phyloP scores from a whole-genome alignment of 2,113 vertebrate species.

The Petromus typicus region DNA sequence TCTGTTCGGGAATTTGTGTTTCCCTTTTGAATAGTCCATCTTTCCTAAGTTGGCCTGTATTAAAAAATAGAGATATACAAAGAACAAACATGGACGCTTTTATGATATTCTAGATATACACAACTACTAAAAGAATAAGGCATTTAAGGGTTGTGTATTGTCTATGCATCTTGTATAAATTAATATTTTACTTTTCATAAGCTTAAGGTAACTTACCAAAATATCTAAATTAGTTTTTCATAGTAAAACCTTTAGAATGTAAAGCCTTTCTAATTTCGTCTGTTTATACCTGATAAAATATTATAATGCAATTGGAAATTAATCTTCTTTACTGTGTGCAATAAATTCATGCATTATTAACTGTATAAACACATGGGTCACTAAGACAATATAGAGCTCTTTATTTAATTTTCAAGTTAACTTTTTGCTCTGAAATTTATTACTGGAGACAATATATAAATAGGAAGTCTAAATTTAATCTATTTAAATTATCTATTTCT shows the following conservation, averaged over 20 bases:
- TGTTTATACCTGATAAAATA: slow-evolving; percentile 65
- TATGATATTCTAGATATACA: background rate
- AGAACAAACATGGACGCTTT: background rate
- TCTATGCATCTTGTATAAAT: slow-evolving; percentile 47
- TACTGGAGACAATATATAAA: slow-evolving; percentile 30
- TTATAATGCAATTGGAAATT: slow-evolving; percentile 68
- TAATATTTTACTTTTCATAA: slow-evolving; percentile 52
- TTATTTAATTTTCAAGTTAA: slow-evolving; percentile 76
- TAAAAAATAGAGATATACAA: background rate
- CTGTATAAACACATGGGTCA: slow-evolving; percentile 67
- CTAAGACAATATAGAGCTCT: slow-evolving; percentile 46
- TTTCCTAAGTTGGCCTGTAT: background rate
- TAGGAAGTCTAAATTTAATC: slow-evolving; percentile 20
- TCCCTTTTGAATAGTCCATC: background rate
- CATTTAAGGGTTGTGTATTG: slow-evolving; percentile 30
- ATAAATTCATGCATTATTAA: slow-evolving; percentile 64
- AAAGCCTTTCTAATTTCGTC: slow-evolving; percentile 30
- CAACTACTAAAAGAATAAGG: slow-evolving; percentile 1
- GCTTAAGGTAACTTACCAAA: slow-evolving; percentile 13
- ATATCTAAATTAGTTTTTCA: slow-evolving; percentile 53
- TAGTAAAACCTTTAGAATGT: background rate
- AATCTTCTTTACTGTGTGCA: slow-evolving; percentile 44
- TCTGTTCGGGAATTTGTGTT: slow-evolving; percentile 23
- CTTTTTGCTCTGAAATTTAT: slow-evolving; percentile 40
- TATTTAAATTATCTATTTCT: background rate